A percentile compares a stretch with the other conserved stretches of the same genome.
These are phyloP conservation scores for Zoanthus gigantus DNA, from an alignment of 92 coral and sea anemone genomes.

Conservation along the genomic window DNA sequence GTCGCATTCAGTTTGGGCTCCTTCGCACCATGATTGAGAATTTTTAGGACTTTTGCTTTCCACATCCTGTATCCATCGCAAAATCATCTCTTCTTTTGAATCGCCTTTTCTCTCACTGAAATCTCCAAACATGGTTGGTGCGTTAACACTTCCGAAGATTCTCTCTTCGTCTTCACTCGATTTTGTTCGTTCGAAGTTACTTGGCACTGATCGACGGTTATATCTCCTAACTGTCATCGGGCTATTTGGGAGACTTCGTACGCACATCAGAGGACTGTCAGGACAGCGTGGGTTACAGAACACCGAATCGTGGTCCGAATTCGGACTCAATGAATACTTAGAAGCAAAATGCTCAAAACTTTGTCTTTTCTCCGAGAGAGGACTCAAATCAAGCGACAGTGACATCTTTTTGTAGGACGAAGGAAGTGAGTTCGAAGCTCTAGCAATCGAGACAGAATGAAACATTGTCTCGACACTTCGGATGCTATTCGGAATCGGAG, in stretches of 20 bases:
- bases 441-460: background rate
- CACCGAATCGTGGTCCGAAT: conserved; percentile 26
- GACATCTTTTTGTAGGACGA: conserved; percentile 28
- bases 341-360: conserved; percentile 22
- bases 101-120: background rate
- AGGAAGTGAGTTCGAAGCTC: conserved; percentile 44
- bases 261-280: conserved; percentile 57
- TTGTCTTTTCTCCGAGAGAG: conserved; percentile 29
- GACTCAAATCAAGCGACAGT: conserved; percentile 36
- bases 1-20: background rate
- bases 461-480: conserved; percentile 13
- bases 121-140: background rate
- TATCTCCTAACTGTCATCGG: conserved; percentile 36
- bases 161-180: conserved; percentile 1
- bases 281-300: conserved; percentile 23
- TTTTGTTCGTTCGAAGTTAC: background rate
- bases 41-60: conserved; percentile 38
- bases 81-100: conserved; percentile 61
- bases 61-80: conserved; percentile 63
- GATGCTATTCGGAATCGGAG: background rate
- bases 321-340: conserved; percentile 3
- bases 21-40: background rate
- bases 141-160: no score
- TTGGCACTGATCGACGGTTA: conserved; percentile 21
- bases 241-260: conserved; percentile 59